Conservation (phyloP, 2,888 invertebrate genomes). For the Pilophorus perplexus region DNA sequence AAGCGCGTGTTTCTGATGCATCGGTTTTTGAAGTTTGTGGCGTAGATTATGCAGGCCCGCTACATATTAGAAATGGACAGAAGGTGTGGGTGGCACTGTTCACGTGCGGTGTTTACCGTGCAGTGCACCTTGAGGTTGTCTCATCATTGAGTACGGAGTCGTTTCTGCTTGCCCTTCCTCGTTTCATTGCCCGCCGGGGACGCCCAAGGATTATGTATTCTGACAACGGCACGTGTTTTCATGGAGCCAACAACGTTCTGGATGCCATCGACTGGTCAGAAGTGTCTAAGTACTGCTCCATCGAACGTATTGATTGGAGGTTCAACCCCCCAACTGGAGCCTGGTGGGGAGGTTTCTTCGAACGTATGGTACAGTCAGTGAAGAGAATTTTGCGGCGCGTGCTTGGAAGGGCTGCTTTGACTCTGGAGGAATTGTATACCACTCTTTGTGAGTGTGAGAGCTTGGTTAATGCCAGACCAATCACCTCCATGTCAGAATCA, state of each 20-base stretch:
- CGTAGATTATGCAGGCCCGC: slow-evolving; percentile 14
- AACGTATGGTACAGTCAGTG: neutral
- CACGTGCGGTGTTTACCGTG: too few relatives aligned
- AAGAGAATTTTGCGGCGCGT: slow-evolving; percentile 1
- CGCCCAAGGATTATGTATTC: slow-evolving; percentile 43
- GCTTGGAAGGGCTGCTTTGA: neutral
- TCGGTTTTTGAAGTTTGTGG: slow-evolving; percentile 18
- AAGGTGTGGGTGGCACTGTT: slow-evolving; percentile 26
- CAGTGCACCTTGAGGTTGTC: too few relatives aligned
- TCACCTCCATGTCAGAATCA: too few relatives aligned
- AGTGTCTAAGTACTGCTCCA: too few relatives aligned
- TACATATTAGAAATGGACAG: neutral
- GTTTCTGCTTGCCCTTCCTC: neutral
- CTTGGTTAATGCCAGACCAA: too few relatives aligned
- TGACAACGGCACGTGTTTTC: slow-evolving; percentile 50
- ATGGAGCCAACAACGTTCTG: slow-evolving; percentile 52
- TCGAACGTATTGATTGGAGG: slow-evolving; percentile 49
- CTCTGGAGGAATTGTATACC: neutral
- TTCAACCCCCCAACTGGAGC: slow-evolving; percentile 53
- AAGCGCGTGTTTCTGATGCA: too few relatives aligned
- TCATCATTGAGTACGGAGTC: too few relatives aligned
- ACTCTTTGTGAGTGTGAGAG: slow-evolving; percentile 26
- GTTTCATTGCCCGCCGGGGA: slow-evolving; percentile 24
- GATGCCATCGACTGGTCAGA: slow-evolving; percentile 57
- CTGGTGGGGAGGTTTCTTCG: slow-evolving; percentile 54